Evolutionary conservation across 2,888 invertebrate species (phyloP), one percentile per base, ranked within the genome.

Genomic region (Phaonia tiefii): DNA sequence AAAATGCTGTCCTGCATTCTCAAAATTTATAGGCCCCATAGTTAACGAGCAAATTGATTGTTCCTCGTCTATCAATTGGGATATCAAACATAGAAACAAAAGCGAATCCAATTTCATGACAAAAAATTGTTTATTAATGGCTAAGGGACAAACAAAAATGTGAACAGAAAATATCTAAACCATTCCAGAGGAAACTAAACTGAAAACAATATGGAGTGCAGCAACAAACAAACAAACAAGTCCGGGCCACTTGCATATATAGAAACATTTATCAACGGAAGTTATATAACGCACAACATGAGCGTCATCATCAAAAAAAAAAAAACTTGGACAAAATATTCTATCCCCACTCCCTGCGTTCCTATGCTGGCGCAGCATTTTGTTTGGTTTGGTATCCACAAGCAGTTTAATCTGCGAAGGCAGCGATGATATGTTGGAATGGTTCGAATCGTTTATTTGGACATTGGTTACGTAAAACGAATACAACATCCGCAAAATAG

Each of bases 31-130:
- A n/a, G 31, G 31, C 31, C 31, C 31, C 31, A 31, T 3, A 3
- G 63, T 20, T 39, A 39, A 63, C 39, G 13, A 63, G 42, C 63
- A 63, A 63, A 63, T 63, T 63, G 63, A 63, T 42, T 63, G 11
- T 63, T 13, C 63, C 39, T 17, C 20, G n/a, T 39, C 2, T 20
- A 51, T 7, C 42, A 42, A 42, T 63, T 63, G 10, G 39, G 5
- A 42, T 39, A 63, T 26, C 42, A 63, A 63, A 63, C 20, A 60
- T 17, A 51, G 20, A 17, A 7, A 51, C 51, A 51, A 51, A 17
- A 51, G 20, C 8, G 3, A 31, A 31, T 5, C 31, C 31, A 31
- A 31, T 31, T 31, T 31, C 8, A 31, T 31, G 31, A 31, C 31
- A 31, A 31, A 31, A 31, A 31, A 31, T n/a, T 31, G 31, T 31